phyloP scores from a whole-genome alignment of 2,797 vertebrate species.

The Cercopithecus mitis region DNA sequence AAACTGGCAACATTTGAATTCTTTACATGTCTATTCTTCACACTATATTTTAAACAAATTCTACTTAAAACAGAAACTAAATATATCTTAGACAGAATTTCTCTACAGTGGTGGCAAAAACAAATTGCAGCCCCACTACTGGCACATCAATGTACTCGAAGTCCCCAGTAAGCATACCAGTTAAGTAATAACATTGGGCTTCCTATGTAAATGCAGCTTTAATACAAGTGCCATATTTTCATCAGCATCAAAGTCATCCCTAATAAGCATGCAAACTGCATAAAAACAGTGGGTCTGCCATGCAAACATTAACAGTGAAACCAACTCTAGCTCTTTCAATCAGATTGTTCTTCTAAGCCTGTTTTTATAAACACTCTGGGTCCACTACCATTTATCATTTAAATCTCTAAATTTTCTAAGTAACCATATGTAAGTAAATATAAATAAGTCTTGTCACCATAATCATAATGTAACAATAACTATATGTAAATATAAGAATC shows the following conservation, averaged over 20 bases:
- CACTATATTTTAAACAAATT: conserved; percentile 69
- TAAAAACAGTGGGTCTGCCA: neutral
- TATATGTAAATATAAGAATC: neutral
- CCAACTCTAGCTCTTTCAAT: neutral
- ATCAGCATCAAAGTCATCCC: neutral
- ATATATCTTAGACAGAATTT: conserved; percentile 42
- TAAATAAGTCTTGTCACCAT: neutral
- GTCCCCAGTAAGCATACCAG: neutral
- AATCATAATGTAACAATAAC: neutral
- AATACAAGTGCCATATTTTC: neutral
- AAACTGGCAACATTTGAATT: conserved; percentile 66
- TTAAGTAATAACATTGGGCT: neutral
- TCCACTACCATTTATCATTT: neutral
- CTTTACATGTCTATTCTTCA: conserved; percentile 63
- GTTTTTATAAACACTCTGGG: neutral
- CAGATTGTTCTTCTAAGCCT: neutral
- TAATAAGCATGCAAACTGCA: neutral
- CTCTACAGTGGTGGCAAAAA: conserved; percentile 21
- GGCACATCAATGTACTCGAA: neutral
- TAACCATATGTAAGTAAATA: neutral
- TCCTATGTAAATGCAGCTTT: neutral
- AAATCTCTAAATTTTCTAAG: neutral
- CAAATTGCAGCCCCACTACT: neutral
- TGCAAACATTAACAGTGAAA: neutral
- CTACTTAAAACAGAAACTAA: conserved; percentile 68